Base-by-base conservation (phyloP, 1,140 invertebrate genomes). In the Plectus sambesii region DNA sequence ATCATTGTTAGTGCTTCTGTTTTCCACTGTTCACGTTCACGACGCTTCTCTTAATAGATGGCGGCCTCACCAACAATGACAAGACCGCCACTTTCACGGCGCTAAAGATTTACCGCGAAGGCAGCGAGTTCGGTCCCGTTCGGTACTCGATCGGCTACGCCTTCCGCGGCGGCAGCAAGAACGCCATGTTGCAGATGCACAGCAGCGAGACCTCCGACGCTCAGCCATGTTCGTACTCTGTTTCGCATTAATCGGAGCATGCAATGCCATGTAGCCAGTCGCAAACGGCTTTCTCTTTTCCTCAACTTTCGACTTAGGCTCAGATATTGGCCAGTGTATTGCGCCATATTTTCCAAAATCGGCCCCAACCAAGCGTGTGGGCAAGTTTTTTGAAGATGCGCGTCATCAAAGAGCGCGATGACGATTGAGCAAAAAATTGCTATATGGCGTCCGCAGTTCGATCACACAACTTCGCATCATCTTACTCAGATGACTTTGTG, bases 151-250 rank as follows among this genome's bases (percentile, higher is more conserved):
- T 67, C 33, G 64, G 64, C 12, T 67, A 69, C 38, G 64, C 64
- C 24, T 67, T 67, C 64, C 60, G 64, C 24, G 67, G 66, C n/a
- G 64, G 64, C 33, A 69, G 68, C 53, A 69, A 67, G 50, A 64
- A 68, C 38, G 63, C 66, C 22, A 67, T 67, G 64, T 51, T 67
- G 8, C 68, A 69, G 51, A 51, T 67, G 24, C 64, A 67, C 46
- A 68, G 62, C 26, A 59, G 54, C 29, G 64, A 67, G 55, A 62
- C 65, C 25, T 42, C 46, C 17, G 64, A 67, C 47, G 63, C 66
- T 25, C 63, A 67, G 36, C 64, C 64, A 25, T 67, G 63, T 66
- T 41, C 57, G 30, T 33, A n/a, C n/a, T n/a, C n/a, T n/a, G n/a
- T n/a, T n/a, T n/a, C n/a, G n/a, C n/a, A n/a, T n/a, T n/a, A n/a